Conservation (phyloP, 2,113 vertebrate species). For the Dendropsophus ebraccatus region DNA sequence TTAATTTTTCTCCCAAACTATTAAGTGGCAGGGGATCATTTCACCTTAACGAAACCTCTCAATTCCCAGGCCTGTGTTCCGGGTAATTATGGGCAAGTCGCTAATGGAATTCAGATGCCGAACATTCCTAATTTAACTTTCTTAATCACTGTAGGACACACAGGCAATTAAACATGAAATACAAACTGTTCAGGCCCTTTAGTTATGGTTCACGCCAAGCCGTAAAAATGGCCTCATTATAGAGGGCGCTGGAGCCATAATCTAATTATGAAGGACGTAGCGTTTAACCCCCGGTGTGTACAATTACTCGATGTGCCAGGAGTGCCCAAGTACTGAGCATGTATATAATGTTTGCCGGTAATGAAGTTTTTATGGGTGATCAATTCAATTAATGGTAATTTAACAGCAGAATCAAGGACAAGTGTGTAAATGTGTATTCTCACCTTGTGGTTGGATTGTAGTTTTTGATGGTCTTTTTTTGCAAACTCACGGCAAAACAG, state of each 20-base stretch:
- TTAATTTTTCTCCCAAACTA: neutral
- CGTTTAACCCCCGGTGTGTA: neutral
- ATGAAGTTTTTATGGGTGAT: neutral
- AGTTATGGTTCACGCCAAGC: slow-evolving; percentile 30
- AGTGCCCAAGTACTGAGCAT: neutral
- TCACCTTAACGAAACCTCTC: neutral
- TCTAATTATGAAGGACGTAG: slow-evolving; percentile 19
- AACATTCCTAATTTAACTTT: neutral
- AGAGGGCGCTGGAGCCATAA: slow-evolving; percentile 19
- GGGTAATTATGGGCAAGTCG: slow-evolving; percentile 23
- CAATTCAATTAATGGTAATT: neutral
- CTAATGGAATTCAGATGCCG: slow-evolving; percentile 54
- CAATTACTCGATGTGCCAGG: neutral
- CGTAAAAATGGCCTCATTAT: slow-evolving; percentile 50
- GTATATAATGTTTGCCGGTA: neutral
- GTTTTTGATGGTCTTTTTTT: neutral
- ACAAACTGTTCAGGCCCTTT: slow-evolving; percentile 43
- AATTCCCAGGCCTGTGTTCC: slow-evolving; percentile 5
- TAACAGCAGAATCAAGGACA: neutral
- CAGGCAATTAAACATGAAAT: slow-evolving; percentile 52
- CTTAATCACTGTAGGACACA: slow-evolving; percentile 30
- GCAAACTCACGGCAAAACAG: neutral
- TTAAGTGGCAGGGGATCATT: neutral
- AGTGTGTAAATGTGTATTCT: neutral
- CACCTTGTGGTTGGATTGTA: neutral